Base-by-base conservation (phyloP, 2,888 invertebrate genomes). In the Sinodicranocentrus sp. region DNA sequence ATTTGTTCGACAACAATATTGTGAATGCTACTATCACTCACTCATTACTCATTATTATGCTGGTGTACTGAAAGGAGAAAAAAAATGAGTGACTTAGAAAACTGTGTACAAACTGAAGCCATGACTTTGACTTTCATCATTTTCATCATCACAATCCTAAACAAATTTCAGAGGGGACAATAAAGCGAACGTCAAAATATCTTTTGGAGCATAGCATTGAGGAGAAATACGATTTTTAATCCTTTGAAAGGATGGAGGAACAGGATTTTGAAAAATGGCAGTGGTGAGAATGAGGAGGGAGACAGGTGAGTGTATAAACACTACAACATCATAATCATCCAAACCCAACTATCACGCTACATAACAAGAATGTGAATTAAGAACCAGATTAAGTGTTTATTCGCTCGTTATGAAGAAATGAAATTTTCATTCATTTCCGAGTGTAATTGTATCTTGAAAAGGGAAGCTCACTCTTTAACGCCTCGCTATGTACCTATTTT, bases 321-420 rank as follows among this genome's bases (percentile, higher is more conserved):
- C 43, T 67, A 5, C 21, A 21, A 19, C 21, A 33, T 33, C 33
- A 33, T 33, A 3, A 33, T 33, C 33, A 33, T 33, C 33, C 39
- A 1, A 2, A 61, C 61, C 10, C 13, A 6, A 61, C 13, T n/a
- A 44, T 61, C 72, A 72, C 39, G 1, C 19, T 25, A 72, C 65
- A 52, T 19, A 59, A 65, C 23, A n/a, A 54, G 43, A 82, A 73
- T 80, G 25, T 73, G 59, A 82, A n/a, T n/a, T n/a, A n/a, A 72
- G 73, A 82, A 82, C 72, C 67, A 73, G 80, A 82, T 82, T 82
- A 82, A 82, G 80, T 82, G 80, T 82, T 82, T 73, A 82, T 82
- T 82, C 73, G 73, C 73, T 73, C 59, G 67, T 67, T 67, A 48
- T 21, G 54, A 67, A 17, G 19, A 26, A 59, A 78, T 65, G 33